Conservation (phyloP, 2,797 vertebrate genomes). For the Pelodytes ibericus region DNA sequence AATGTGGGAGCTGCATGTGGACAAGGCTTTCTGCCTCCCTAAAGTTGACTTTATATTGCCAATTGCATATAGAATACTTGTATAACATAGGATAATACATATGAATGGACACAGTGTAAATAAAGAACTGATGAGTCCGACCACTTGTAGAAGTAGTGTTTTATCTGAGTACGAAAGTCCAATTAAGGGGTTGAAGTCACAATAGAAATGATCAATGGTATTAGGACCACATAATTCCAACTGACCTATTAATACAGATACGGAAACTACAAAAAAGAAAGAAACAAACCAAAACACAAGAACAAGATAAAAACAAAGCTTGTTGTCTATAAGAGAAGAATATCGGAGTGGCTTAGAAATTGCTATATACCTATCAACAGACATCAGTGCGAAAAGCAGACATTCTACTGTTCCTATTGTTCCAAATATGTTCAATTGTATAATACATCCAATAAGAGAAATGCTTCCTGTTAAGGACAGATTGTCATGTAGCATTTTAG, state of each 20-base stretch:
- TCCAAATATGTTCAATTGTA: constrained; percentile 14
- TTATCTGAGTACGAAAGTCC: constrained; percentile 56
- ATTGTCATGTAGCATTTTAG: constrained; percentile 22
- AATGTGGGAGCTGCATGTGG: constrained; percentile 46
- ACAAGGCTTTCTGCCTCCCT: constrained; percentile 59
- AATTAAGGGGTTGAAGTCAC: constrained; percentile 55
- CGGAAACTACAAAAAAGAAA: neutral
- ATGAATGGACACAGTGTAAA: constrained; percentile 30
- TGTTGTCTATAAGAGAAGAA: constrained; percentile 1
- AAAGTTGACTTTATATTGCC: constrained; percentile 54
- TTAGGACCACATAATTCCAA: constrained; percentile 56
- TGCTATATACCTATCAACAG: constrained; percentile 25
- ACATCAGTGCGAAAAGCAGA: constrained; percentile 19
- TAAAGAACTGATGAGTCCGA: constrained; percentile 34
- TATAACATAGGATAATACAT: constrained; percentile 51
- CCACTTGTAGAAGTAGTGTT: constrained; percentile 38
- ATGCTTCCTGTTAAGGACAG: neutral
- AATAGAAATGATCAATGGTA: constrained; percentile 58
- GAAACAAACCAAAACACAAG: neutral
- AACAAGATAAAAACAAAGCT: neutral
- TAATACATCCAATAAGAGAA: neutral
- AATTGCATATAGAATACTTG: constrained; percentile 56
- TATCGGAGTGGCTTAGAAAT: constrained; percentile 25
- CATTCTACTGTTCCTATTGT: neutral
- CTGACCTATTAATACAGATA: constrained; percentile 12